Conservation (phyloP, 2,888 invertebrate species). For the Leucophenga montana region DNA sequence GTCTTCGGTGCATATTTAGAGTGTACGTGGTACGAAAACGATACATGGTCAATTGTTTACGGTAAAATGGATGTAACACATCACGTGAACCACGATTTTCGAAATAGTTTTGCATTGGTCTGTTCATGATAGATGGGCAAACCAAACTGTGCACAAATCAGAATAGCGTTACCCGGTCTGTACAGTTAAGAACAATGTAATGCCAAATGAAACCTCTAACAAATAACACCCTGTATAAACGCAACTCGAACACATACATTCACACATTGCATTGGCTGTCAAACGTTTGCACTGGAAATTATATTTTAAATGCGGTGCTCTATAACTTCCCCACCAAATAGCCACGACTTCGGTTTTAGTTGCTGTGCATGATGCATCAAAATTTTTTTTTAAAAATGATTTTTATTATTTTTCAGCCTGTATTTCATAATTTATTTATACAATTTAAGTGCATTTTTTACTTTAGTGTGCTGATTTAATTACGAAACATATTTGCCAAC, state of each 20-base stretch:
- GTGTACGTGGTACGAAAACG: too few species aligned
- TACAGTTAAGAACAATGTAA: too few species aligned
- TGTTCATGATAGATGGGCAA: too few species aligned
- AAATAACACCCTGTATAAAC: too few species aligned
- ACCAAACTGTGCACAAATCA: too few species aligned
- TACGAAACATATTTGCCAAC: neutral
- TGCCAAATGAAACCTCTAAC: too few species aligned
- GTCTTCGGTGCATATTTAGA: too few species aligned
- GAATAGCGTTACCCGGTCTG: too few species aligned
- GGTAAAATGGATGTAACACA: too few species aligned
- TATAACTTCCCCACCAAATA: neutral
- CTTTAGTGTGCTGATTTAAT: slow-evolving; percentile 19
- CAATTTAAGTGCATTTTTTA: slow-evolving; percentile 17
- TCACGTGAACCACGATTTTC: too few species aligned
- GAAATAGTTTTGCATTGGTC: too few species aligned
- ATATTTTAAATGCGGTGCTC: slow-evolving; percentile 20
- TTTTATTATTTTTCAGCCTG: slow-evolving; percentile 5
- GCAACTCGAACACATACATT: neutral
- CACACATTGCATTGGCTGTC: slow-evolving; percentile 50
- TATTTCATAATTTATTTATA: neutral
- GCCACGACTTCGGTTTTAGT: neutral
- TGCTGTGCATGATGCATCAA: slow-evolving; percentile 16
- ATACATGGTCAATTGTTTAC: too few species aligned
- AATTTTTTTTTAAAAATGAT: slow-evolving; percentile 7
- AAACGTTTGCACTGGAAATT: neutral